These are phyloP conservation scores for Paedocypris micromegethes DNA, from an alignment of 2,797 vertebrate genomes.

Conservation along the genomic window DNA sequence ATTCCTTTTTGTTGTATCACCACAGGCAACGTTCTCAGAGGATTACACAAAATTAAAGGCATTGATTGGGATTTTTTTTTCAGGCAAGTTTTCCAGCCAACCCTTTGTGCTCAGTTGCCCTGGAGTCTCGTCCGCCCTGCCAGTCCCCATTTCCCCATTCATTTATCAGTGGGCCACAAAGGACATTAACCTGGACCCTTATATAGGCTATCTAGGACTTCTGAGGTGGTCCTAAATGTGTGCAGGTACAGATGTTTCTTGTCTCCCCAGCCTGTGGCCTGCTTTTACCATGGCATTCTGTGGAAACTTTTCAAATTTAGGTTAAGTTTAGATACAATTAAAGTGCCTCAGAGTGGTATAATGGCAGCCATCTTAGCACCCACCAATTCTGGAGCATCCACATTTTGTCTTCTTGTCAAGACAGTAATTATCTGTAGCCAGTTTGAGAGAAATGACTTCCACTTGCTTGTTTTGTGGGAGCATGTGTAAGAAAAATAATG, in stretches of 20 bases:
- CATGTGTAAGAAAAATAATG: slow-evolving; percentile 16
- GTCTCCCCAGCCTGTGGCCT: too few relatives aligned
- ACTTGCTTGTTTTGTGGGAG: not conserved
- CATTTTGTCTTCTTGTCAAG: not conserved
- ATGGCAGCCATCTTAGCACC: too few relatives aligned
- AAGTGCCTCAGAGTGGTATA: too few relatives aligned
- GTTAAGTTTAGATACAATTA: too few relatives aligned
- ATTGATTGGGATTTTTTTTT: slow-evolving; percentile 45
- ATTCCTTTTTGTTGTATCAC: slow-evolving; percentile 35
- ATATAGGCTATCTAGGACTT: not conserved
- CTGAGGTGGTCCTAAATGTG: not conserved
- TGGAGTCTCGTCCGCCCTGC: slow-evolving; percentile 26
- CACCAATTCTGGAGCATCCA: too few relatives aligned
- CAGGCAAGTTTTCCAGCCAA: slow-evolving; percentile 31
- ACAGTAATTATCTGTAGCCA: not conserved
- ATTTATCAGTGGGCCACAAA: slow-evolving; percentile 18
- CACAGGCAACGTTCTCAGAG: slow-evolving; percentile 22
- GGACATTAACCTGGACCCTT: not conserved
- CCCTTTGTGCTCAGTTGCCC: not conserved
- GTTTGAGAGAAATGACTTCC: not conserved
- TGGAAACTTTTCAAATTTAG: too few relatives aligned
- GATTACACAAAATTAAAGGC: slow-evolving; percentile 24
- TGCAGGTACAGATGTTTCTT: not conserved
- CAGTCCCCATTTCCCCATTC: slow-evolving; percentile 25
- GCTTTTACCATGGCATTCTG: too few relatives aligned